phyloP scores from a whole-genome alignment of 2,888 invertebrate species.

The Drosophila meridiana region DNA sequence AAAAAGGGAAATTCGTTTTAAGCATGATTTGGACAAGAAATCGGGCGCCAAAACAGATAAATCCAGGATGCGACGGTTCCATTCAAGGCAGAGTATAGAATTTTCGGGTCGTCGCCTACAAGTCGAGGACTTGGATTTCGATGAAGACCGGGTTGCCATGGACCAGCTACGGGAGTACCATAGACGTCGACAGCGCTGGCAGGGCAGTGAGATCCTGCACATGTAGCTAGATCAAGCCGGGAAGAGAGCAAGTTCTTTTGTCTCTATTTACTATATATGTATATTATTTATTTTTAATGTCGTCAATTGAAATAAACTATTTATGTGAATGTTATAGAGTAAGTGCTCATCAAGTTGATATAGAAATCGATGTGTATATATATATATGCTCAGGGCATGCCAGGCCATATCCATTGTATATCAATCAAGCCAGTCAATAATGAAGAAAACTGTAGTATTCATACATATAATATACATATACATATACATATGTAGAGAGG shows the following conservation, averaged over 20 bases:
- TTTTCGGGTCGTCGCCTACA: conserved; percentile 38
- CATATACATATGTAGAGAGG: background rate
- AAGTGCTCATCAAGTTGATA: conserved; percentile 38
- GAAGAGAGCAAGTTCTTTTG: conserved; percentile 4
- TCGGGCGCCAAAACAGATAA: conserved; percentile 11
- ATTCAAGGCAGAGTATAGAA: background rate
- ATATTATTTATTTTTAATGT: conserved; percentile 13
- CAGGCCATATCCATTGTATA: conserved; percentile 39
- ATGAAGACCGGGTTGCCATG: conserved; percentile 50
- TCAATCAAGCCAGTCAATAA: conserved; percentile 10
- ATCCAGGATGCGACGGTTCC: too few relatives aligned
- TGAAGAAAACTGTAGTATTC: conserved; percentile 11
- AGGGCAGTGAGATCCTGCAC: conserved; percentile 37
- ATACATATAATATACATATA: conserved; percentile 6
- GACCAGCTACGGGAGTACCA: conserved; percentile 41
- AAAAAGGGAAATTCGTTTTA: conserved; percentile 50
- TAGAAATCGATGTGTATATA: conserved; percentile 13
- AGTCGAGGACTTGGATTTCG: conserved; percentile 64
- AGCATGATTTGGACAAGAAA: conserved; percentile 31
- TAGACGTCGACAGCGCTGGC: conserved; percentile 24
- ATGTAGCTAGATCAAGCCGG: conserved; percentile 29
- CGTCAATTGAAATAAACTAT: conserved; percentile 11
- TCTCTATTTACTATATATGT: conserved; percentile 4
- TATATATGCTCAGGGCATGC: conserved; percentile 47
- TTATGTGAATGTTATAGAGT: conserved; percentile 16